These are phyloP conservation scores for Xestobium rufovillosum DNA, from an alignment of 2,888 invertebrate genomes.

Conservation along the genomic window DNA sequence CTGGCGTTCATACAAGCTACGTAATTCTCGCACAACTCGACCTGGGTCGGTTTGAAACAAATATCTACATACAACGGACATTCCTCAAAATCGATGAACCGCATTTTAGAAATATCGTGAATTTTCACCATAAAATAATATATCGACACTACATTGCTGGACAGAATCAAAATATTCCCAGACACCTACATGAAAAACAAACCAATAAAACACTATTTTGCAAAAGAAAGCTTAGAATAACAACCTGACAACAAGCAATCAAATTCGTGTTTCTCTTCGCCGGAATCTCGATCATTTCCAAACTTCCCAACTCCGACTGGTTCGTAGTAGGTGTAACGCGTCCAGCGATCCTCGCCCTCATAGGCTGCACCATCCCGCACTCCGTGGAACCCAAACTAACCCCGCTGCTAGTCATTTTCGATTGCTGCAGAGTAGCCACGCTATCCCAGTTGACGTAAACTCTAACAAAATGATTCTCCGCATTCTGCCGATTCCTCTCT, in stretches of 20 bases:
- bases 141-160: constrained; percentile 41
- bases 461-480: constrained; percentile 51
- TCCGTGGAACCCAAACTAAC: constrained; percentile 39
- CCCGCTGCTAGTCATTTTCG: constrained; percentile 42
- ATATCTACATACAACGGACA: constrained; percentile 57
- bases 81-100: constrained; percentile 64
- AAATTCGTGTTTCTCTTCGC: constrained; percentile 51
- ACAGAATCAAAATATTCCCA: constrained; percentile 42
- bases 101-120: constrained; percentile 59
- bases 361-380: constrained; percentile 47
- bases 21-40: constrained; percentile 61
- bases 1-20: constrained; percentile 55
- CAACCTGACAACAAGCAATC: constrained; percentile 56
- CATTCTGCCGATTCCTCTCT: constrained; percentile 48
- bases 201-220: constrained; percentile 1
- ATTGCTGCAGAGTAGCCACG: constrained; percentile 43
- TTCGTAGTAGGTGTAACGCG: constrained; percentile 64
- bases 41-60: constrained; percentile 52
- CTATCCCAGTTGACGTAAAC: constrained; percentile 70
- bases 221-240: constrained; percentile 9
- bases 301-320: constrained; percentile 50
- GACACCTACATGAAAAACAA: constrained; percentile 32
- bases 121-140: constrained; percentile 58
- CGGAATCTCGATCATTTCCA: constrained; percentile 70
- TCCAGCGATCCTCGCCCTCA: constrained; percentile 66